Percentiles rank a stretch among this genome's conserved stretches.
These are phyloP conservation scores for Apteryx mantelli DNA, from an alignment of 2,113 vertebrate species.

Conservation along the genomic window DNA sequence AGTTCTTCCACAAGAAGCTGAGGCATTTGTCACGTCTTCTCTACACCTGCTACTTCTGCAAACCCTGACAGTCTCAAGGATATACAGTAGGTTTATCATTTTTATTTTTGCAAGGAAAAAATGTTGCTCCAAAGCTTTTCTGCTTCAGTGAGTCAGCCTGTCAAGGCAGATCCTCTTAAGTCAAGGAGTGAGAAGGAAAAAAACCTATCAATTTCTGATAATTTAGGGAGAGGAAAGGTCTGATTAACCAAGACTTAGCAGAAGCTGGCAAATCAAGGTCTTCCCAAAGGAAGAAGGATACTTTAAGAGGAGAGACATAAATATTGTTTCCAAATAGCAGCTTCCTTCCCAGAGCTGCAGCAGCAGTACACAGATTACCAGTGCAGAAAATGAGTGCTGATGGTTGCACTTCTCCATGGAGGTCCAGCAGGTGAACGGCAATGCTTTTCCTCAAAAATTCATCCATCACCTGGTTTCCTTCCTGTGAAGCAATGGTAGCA, in stretches of 20 bases:
- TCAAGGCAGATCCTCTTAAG: background rate
- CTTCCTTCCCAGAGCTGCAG: background rate
- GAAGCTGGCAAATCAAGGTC: background rate
- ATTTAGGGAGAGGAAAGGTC: background rate
- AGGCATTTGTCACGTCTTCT: background rate
- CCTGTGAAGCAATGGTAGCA: background rate
- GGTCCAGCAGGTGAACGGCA: background rate
- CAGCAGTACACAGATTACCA: background rate
- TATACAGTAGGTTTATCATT: fast-evolving
- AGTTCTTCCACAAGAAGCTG: background rate
- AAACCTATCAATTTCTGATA: background rate
- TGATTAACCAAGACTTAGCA: background rate
- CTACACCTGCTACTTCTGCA: background rate
- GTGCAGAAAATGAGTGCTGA: background rate
- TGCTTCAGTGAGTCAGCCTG: background rate
- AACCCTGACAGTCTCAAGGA: background rate
- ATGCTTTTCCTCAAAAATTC: background rate
- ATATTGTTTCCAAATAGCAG: background rate
- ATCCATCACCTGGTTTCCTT: background rate
- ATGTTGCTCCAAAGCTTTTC: background rate
- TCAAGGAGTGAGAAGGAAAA: background rate
- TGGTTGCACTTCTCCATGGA: background rate
- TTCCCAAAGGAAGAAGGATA: background rate
- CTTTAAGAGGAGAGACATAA: background rate
- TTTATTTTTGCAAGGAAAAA: background rate